A percentile compares a stretch with the other conserved stretches of the same genome.
Conservation (phyloP, 2,888 invertebrate genomes). For the Palloptera scutellata region DNA sequence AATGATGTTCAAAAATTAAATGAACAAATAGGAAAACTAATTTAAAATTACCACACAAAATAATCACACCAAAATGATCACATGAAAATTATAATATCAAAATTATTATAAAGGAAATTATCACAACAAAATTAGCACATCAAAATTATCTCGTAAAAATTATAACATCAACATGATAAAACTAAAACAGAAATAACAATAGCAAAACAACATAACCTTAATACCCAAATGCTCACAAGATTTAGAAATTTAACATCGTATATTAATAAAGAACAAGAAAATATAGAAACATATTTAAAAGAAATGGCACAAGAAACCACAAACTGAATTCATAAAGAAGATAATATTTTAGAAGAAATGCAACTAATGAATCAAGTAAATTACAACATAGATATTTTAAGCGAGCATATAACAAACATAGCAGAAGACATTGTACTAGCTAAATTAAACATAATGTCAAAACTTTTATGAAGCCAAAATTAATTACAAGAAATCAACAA, state of each 20-base stretch:
- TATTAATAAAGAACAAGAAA: conserved; percentile 7
- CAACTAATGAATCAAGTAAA: conserved; percentile 23
- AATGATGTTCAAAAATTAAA: conserved; percentile 27
- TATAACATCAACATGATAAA: conserved; percentile 27
- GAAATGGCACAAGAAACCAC: background rate
- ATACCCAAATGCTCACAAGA: background rate
- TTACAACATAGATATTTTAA: conserved; percentile 23
- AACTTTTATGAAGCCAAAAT: conserved; percentile 34
- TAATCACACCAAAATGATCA: no score
- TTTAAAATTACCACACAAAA: no score
- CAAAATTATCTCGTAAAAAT: no score
- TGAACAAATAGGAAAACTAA: conserved; percentile 19
- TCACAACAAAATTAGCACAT: no score
- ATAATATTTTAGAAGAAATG: no score
- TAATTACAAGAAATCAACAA: no score
- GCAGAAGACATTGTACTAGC: conserved; percentile 24
- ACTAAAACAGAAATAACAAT: conserved; percentile 9
- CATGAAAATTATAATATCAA: no score
- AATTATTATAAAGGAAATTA: no score
- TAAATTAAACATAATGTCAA: no score
- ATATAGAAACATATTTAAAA: conserved; percentile 9
- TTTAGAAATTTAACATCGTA: conserved; percentile 10
- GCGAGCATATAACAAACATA: conserved; percentile 41
- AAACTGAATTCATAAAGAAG: no score
- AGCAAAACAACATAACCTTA: conserved; percentile 25